Conservation (phyloP, 2,888 invertebrate species). For the Amblyjoppa proteus region DNA sequence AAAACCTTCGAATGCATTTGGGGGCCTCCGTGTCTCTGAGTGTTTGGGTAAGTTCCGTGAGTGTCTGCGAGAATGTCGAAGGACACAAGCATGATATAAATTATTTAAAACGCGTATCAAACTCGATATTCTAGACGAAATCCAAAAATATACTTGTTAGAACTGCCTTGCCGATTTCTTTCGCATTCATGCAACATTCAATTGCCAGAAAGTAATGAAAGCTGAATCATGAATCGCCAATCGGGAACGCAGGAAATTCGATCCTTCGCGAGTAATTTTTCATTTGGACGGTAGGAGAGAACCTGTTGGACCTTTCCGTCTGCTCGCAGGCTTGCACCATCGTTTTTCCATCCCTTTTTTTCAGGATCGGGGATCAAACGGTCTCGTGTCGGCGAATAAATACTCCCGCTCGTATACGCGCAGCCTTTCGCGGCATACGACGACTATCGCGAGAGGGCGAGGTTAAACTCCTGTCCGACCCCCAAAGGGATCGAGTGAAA, state of each 20-base stretch:
- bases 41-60: no score
- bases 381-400: constrained; percentile 12
- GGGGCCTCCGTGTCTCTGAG: no score
- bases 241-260: not conserved
- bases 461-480: not conserved
- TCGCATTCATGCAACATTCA: not conserved
- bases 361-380: constrained; percentile 32
- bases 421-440: not conserved
- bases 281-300: not conserved
- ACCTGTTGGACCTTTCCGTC: not conserved
- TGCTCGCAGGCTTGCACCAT: not conserved
- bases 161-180: not conserved
- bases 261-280: not conserved
- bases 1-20: no score
- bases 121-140: no score
- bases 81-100: no score
- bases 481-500: not conserved
- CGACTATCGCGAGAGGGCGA: not conserved
- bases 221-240: not conserved
- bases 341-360: not conserved
- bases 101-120: no score
- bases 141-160: not conserved
- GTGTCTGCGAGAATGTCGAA: no score
- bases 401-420: not conserved
- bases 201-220: not conserved